Percentiles rank a stretch among this genome's conserved stretches.
These are phyloP conservation scores for Patella caerulea DNA, from an alignment of 2,888 invertebrate genomes.

Conservation along the genomic window DNA sequence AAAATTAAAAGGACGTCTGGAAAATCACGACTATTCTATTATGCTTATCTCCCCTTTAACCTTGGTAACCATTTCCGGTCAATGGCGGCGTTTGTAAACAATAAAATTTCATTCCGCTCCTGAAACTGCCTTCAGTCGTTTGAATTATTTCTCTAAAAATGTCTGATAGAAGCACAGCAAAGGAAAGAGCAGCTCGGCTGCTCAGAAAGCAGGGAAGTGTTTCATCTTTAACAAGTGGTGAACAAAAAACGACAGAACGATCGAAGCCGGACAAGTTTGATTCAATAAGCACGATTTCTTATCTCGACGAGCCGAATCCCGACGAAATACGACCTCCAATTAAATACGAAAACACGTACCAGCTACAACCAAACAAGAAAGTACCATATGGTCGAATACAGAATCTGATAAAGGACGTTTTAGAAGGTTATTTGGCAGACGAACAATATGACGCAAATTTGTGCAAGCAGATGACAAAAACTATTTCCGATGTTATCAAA, in stretches of 20 bases:
- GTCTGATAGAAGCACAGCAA: slow-evolving; percentile 57
- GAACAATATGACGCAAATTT: slow-evolving; percentile 69
- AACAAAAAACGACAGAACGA: slow-evolving; percentile 39
- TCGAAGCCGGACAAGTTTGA: slow-evolving; percentile 46
- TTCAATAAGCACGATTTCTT: slow-evolving; percentile 69
- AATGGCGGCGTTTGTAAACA: background rate
- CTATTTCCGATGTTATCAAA: slow-evolving; percentile 70
- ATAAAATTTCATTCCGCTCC: background rate
- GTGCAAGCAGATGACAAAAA: slow-evolving; percentile 70
- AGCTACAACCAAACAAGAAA: slow-evolving; percentile 56
- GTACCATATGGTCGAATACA: slow-evolving; percentile 63
- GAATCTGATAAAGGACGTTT: slow-evolving; percentile 65
- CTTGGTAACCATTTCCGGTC: slow-evolving; percentile 1
- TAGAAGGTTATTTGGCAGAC: slow-evolving; percentile 67
- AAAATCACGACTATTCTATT: no score
- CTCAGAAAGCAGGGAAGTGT: slow-evolving; percentile 67
- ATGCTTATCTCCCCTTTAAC: background rate
- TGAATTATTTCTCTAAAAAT: slow-evolving; percentile 24
- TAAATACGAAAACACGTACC: slow-evolving; percentile 68
- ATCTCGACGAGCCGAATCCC: slow-evolving; percentile 67
- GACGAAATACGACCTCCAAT: slow-evolving; percentile 56
- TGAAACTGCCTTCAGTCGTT: no score
- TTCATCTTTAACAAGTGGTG: slow-evolving; percentile 63
- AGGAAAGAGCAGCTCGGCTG: slow-evolving; percentile 66
- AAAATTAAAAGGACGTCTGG: no score